Percentiles rank a stretch among this genome's conserved stretches.
These are phyloP conservation scores for Proisotoma minuta DNA, from an alignment of 2,888 invertebrate species.

Conservation along the genomic window DNA sequence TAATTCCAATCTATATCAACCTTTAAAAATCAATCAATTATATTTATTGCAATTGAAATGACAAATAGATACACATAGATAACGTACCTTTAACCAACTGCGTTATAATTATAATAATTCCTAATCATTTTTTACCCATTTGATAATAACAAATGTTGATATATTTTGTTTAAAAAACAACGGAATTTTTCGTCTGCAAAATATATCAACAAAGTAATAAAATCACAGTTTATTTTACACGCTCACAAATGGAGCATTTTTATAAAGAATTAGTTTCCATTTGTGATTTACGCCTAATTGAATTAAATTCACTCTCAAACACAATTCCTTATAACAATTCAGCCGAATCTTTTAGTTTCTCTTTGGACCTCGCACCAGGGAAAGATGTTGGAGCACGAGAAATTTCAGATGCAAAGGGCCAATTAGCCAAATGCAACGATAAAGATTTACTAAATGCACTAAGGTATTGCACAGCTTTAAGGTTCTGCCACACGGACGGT, in stretches of 20 bases:
- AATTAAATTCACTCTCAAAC: not conserved
- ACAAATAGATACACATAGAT: no score
- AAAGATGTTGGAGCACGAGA: not conserved
- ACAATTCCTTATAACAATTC: not conserved
- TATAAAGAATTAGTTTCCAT: slow-evolving; percentile 6
- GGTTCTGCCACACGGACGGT: no score
- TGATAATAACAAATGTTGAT: no score
- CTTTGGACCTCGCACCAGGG: not conserved
- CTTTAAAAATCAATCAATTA: no score
- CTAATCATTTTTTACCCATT: no score
- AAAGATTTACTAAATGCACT: not conserved
- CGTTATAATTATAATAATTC: no score
- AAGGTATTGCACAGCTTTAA: not conserved
- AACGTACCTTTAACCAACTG: no score
- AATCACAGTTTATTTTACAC: no score
- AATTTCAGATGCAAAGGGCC: not conserved
- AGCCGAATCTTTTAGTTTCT: not conserved
- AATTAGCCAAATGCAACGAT: not conserved
- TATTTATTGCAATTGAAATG: no score
- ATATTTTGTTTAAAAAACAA: no score
- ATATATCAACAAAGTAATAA: not conserved
- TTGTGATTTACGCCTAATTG: not conserved
- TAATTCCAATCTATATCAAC: no score
- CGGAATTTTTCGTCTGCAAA: not conserved
- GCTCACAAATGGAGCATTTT: not conserved